Percentiles rank a stretch among this genome's conserved stretches.
Conservation (phyloP, 2,113 vertebrate species). For the Elephas maximus region DNA sequence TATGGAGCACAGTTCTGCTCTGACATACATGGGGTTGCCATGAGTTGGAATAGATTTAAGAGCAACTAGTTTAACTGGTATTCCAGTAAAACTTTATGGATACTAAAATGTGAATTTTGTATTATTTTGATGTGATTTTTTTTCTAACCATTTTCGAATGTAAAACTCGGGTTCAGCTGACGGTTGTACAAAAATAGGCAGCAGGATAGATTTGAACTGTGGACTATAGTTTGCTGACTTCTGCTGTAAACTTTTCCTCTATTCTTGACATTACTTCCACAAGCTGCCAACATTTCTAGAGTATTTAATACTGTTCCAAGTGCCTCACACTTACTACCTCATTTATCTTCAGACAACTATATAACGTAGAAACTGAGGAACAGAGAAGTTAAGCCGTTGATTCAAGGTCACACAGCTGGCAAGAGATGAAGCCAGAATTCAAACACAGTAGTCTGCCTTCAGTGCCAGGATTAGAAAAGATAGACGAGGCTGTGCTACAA, state of each 20-base stretch:
- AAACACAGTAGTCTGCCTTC: neutral
- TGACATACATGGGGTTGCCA: too few species aligned
- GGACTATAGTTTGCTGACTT: neutral
- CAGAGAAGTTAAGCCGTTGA: conserved; percentile 8
- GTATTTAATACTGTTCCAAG: neutral
- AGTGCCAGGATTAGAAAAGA: neutral
- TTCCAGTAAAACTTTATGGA: neutral
- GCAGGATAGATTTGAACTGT: neutral
- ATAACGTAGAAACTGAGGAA: neutral
- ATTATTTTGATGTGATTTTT: neutral
- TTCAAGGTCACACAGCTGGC: neutral
- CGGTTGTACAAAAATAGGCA: neutral
- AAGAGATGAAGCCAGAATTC: neutral
- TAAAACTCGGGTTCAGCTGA: neutral
- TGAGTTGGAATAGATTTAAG: too few species aligned
- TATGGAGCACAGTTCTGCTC: too few species aligned
- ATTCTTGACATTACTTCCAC: neutral
- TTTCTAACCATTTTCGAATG: neutral
- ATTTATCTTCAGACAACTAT: neutral
- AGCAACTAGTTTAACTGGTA: too few species aligned
- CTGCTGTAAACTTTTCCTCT: neutral
- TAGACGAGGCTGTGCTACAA: accelerated
- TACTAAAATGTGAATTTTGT: neutral
- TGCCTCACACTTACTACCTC: neutral
- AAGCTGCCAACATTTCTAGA: neutral